These are phyloP conservation scores for Scaptomyza caliginosa DNA, from an alignment of 2,888 invertebrate species.

Conservation along the genomic window DNA sequence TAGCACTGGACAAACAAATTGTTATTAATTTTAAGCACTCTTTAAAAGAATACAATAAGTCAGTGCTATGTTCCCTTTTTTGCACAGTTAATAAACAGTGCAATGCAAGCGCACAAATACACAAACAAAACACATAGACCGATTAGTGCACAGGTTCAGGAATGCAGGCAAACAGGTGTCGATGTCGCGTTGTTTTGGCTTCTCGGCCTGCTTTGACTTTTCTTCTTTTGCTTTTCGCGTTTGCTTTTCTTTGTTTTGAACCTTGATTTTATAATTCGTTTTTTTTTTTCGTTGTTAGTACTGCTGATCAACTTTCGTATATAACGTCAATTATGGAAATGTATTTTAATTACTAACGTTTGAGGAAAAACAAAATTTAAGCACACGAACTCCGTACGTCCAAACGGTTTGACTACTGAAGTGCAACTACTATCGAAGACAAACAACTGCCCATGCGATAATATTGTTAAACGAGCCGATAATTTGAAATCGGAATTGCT, in stretches of 20 bases:
- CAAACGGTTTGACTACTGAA: conserved; percentile 33
- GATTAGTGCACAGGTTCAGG: conserved; percentile 50
- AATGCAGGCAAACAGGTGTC: conserved; percentile 70
- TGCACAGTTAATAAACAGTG: neutral
- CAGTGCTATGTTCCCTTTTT: conserved; percentile 20
- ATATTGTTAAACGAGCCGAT: neutral
- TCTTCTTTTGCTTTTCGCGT: conserved; percentile 18
- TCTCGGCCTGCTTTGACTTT: conserved; percentile 36
- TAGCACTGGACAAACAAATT: conserved; percentile 32
- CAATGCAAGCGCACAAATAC: conserved; percentile 1
- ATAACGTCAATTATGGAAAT: conserved; percentile 21
- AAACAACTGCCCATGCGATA: conserved; percentile 18
- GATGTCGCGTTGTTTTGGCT: conserved; percentile 54
- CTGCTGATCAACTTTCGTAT: conserved; percentile 3
- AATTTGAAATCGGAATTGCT: neutral
- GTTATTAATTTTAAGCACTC: conserved; percentile 36
- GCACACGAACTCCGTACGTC: conserved; percentile 28
- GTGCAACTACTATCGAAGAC: conserved; percentile 46
- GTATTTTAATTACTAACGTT: conserved; percentile 12
- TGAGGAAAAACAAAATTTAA: conserved; percentile 9
- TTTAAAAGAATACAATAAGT: conserved; percentile 36
- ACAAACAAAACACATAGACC: conserved; percentile 9
- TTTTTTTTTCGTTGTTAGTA: conserved; percentile 11
- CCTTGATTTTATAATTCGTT: conserved; percentile 6
- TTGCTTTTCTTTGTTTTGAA: conserved; percentile 25